Evolutionary conservation across 2,888 invertebrate genomes (phyloP), one percentile per base, ranked within the genome.

Genomic region (Sesamia inferens): DNA sequence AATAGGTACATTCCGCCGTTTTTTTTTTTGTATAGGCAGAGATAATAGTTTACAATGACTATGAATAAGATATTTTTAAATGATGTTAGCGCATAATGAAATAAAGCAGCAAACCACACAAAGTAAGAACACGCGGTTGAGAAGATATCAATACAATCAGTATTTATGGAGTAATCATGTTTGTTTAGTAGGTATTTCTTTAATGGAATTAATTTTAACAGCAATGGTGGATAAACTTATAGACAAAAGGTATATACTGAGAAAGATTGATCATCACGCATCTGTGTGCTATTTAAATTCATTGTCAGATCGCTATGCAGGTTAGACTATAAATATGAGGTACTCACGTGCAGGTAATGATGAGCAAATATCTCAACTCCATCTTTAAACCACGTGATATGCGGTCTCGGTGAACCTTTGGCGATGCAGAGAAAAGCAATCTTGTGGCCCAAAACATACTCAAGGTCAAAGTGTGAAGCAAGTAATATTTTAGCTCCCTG

Each of bases 301-400:
- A 57, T 16, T 61, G n/a, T 54, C 14, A 63, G 24, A 19, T 66
- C 62, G 73, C 69, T 58, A 5, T 44, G 64, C 58, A 64, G 16
- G 31, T 67, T 61, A 61, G 31, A 16, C 57, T 24, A 39, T 39
- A 39, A 71, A 57, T 51, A 42, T 31, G 10, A 5, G 44, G 10
- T 84, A 97, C 97, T 97, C 93, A 98, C 99, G 91, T 99, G 98
- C 90, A 99, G 96, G 92, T 98, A 98, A 73, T 98, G 97, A 96
- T 99, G 99, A 47, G 98, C 97, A 89, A 98, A 99, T 90, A 99
- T 98, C 94, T 99, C 99, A 22, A 98, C 98, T 48, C 99, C 99
- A 92, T 99, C 99, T 92, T 99, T 99, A 93, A 98, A 99, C 99
- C 99, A 99, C 31, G 99, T 99, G 81, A 99, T 98, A 84, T 98